These are phyloP conservation scores for Thymelicus sylvestris DNA, from an alignment of 2,888 invertebrate species.

Conservation along the genomic window DNA sequence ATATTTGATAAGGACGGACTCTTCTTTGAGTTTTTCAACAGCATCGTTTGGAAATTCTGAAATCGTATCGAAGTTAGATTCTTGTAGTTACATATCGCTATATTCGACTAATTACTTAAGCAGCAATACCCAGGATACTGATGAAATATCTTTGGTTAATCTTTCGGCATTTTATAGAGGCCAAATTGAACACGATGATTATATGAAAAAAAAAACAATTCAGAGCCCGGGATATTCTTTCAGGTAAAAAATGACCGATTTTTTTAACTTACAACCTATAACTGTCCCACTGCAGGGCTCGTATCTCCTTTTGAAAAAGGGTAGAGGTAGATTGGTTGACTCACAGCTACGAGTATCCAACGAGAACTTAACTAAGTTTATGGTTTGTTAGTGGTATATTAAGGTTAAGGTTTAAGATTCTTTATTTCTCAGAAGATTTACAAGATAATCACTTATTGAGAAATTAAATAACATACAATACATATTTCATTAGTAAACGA, in stretches of 20 bases:
- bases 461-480: too few relatives aligned
- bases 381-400: too few relatives aligned
- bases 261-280: not conserved
- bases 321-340: too few relatives aligned
- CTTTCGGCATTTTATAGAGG: not conserved
- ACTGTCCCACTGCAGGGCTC: not conserved
- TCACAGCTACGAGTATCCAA: too few relatives aligned
- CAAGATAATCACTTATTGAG: too few relatives aligned
- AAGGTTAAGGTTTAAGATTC: too few relatives aligned
- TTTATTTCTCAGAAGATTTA: too few relatives aligned
- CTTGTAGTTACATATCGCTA: not conserved
- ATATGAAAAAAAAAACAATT: not conserved
- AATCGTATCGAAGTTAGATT: conserved; percentile 1
- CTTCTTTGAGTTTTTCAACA: conserved; percentile 50
- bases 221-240: not conserved
- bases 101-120: not conserved
- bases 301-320: not conserved
- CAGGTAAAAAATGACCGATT: not conserved
- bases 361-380: too few relatives aligned
- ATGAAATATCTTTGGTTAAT: not conserved
- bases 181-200: not conserved
- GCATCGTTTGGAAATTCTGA: not conserved
- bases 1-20: conserved; percentile 51
- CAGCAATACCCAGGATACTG: not conserved
- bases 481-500: too few relatives aligned